Evolutionary conservation across 2,113 vertebrate genomes (phyloP).

Genomic region (Dolichotis patagonum): DNA sequence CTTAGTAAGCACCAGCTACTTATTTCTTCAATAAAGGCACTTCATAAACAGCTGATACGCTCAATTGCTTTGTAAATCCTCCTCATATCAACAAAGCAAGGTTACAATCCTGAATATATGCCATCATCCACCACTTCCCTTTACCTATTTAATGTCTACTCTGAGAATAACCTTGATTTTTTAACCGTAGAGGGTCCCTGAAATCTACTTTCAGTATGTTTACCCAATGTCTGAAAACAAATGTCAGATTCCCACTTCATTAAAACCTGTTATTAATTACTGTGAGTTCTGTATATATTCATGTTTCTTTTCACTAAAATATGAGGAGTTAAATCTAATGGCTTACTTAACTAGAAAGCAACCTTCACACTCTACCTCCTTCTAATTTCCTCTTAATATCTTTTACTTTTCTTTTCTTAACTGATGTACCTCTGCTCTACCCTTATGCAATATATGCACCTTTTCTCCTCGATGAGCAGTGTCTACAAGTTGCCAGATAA

Average conservation of each 20-base stretch:
- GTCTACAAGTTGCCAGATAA: background rate
- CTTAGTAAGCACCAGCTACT: background rate
- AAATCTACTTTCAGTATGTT: background rate
- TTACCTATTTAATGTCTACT: background rate
- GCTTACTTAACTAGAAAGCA: background rate
- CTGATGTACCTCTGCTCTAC: background rate
- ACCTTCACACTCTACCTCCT: fast-evolving
- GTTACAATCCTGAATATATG: background rate
- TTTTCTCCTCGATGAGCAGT: background rate
- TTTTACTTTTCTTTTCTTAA: background rate
- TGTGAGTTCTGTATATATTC: background rate
- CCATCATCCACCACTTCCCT: background rate
- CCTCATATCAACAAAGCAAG: background rate
- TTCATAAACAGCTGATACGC: background rate
- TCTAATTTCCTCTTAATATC: background rate
- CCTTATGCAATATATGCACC: background rate
- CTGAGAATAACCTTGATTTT: background rate
- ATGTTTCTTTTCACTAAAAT: background rate
- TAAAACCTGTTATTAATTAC: background rate
- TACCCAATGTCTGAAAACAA: background rate
- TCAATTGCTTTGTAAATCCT: background rate
- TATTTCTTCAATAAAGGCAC: background rate
- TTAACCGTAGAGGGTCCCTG: background rate
- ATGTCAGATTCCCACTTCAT: background rate
- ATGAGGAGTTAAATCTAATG: background rate